These are phyloP conservation scores for Saccopteryx bilineata DNA, from an alignment of 2,113 vertebrate species.

Conservation along the genomic window DNA sequence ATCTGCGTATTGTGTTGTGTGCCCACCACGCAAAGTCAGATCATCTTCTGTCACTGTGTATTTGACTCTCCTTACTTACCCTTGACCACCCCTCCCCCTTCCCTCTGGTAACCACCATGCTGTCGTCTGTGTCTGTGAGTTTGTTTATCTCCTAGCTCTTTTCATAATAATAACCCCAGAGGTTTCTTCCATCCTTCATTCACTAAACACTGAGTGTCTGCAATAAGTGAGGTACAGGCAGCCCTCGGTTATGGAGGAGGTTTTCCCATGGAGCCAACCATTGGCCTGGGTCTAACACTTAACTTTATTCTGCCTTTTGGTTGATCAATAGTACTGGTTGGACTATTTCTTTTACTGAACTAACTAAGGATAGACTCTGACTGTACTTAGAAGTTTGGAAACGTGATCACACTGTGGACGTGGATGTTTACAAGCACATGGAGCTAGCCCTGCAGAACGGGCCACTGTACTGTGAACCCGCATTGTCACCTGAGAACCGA, in stretches of 20 bases:
- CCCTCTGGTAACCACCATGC: not conserved
- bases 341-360: not conserved
- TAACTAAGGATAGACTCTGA: not conserved
- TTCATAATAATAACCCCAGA: not conserved
- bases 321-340: not conserved
- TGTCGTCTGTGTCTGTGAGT: not conserved
- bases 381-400: not conserved
- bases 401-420: not conserved
- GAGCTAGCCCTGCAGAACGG: not conserved
- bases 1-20: not conserved
- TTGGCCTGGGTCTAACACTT: not conserved
- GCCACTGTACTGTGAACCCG: not conserved
- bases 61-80: not conserved
- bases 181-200: not conserved
- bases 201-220: slow-evolving; percentile 3
- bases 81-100: not conserved
- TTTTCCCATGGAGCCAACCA: not conserved
- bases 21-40: not conserved
- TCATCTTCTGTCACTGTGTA: not conserved
- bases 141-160: not conserved
- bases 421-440: not conserved
- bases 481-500: not conserved
- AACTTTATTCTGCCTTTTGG: not conserved
- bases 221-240: not conserved
- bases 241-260: too few relatives aligned